Evolutionary conservation across 2,888 invertebrate species (phyloP).

Genomic region (Xestia ashworthii): DNA sequence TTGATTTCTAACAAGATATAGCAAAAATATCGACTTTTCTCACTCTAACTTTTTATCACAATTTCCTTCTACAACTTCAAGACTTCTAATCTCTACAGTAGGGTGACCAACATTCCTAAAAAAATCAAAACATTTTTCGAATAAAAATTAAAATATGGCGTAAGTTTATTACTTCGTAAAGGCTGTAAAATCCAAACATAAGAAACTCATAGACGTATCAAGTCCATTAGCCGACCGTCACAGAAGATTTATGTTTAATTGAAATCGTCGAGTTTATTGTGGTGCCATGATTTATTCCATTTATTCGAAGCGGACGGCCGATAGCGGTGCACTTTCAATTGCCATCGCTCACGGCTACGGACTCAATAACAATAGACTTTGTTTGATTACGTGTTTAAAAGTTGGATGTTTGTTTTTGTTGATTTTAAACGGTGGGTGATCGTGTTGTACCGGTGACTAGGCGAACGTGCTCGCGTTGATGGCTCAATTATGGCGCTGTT

Average conservation of each 20-base stretch:
- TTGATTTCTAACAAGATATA: slow-evolving; percentile 1
- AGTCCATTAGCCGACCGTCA: slow-evolving; percentile 85
- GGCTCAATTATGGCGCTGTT: slow-evolving; percentile 42
- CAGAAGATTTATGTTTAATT: slow-evolving; percentile 89
- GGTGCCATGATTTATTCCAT: slow-evolving; percentile 84
- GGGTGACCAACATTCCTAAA: slow-evolving; percentile 54
- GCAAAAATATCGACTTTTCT: not conserved
- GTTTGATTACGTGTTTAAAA: slow-evolving; percentile 75
- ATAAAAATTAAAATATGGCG: slow-evolving; percentile 31
- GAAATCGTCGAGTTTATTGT: slow-evolving; percentile 87
- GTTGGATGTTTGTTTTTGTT: slow-evolving; percentile 56
- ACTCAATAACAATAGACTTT: slow-evolving; percentile 79
- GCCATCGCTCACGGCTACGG: slow-evolving; percentile 76
- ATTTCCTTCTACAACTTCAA: slow-evolving; percentile 32
- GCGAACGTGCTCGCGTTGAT: slow-evolving; percentile 17
- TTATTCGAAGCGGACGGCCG: slow-evolving; percentile 67
- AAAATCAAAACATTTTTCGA: slow-evolving; percentile 23
- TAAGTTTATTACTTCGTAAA: slow-evolving; percentile 55
- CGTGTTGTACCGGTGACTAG: slow-evolving; percentile 17
- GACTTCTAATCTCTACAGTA: slow-evolving; percentile 33
- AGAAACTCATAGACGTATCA: slow-evolving; percentile 76
- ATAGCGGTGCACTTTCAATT: slow-evolving; percentile 69
- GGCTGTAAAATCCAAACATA: slow-evolving; percentile 56
- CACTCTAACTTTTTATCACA: slow-evolving; percentile 1
- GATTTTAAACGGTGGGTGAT: slow-evolving; percentile 53